Percentiles rank a stretch among this genome's conserved stretches.
These are phyloP conservation scores for Cepaea hortensis DNA, from an alignment of 2,888 invertebrate species.

Conservation along the genomic window DNA sequence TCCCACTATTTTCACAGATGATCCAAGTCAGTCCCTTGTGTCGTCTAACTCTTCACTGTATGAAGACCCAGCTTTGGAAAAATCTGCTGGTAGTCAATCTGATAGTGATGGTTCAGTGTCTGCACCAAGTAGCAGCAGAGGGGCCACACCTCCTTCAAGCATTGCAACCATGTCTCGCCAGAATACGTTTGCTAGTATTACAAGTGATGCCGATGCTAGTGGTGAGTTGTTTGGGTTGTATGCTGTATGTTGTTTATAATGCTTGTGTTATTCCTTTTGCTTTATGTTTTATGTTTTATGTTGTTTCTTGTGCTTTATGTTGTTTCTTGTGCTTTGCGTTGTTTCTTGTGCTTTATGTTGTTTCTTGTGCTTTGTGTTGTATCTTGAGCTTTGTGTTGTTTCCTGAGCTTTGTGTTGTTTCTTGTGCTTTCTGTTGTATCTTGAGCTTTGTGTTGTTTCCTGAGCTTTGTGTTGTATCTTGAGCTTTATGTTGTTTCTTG, in stretches of 20 bases:
- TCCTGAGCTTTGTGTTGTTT: too few species aligned
- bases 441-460: too few species aligned
- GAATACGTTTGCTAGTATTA: background rate
- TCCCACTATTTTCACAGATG: conserved; percentile 5
- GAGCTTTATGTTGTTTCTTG: too few species aligned
- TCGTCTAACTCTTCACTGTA: conserved; percentile 21
- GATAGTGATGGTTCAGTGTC: conserved; percentile 7
- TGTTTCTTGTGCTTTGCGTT: too few species aligned
- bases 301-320: too few species aligned
- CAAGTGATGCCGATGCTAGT: conserved; percentile 19
- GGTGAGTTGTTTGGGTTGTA: background rate
- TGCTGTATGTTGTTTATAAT: background rate
- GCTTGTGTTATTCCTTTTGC: background rate
- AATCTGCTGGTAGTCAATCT: background rate
- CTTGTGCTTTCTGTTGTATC: too few species aligned
- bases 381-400: too few species aligned
- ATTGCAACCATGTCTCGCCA: background rate
- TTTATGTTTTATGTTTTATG: background rate
- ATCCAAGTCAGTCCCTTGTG: background rate
- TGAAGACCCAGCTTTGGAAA: conserved; percentile 9
- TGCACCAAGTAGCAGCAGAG: conserved; percentile 6
- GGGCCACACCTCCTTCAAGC: conserved; percentile 6
- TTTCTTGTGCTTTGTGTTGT: too few species aligned
- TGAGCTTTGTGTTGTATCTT: too few species aligned
- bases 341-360: too few species aligned